Percentiles rank a stretch among this genome's conserved stretches.
phyloP scores from a whole-genome alignment of 2,797 vertebrate species.

The Melanotaenia pygmaea region DNA sequence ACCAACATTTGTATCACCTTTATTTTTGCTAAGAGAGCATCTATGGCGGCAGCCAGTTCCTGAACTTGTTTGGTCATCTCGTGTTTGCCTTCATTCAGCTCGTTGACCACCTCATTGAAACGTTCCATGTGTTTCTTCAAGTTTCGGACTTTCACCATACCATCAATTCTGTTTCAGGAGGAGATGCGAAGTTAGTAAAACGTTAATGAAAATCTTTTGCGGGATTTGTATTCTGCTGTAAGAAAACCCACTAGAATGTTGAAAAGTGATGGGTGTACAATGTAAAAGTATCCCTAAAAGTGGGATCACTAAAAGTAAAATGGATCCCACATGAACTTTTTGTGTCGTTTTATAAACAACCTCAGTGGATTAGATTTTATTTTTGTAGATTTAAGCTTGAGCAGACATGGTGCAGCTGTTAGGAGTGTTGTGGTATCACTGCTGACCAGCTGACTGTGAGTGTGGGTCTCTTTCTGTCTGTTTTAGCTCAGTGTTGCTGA shows the following conservation, averaged over 20 bases:
- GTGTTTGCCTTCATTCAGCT: conserved; percentile 94
- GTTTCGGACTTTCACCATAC: conserved; percentile 90
- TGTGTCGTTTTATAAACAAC: not conserved
- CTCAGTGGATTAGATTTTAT: not conserved
- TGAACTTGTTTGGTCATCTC: conserved; percentile 92
- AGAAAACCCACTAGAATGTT: too few relatives aligned
- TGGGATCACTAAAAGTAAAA: too few relatives aligned
- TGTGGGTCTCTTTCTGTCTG: not conserved
- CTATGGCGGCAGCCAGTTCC: conserved; percentile 89
- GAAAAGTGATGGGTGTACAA: not conserved
- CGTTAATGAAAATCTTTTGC: not conserved
- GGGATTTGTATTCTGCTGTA: not conserved
- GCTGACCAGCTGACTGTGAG: not conserved
- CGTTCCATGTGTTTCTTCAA: conserved; percentile 91
- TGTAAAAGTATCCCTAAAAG: not conserved
- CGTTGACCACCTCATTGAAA: conserved; percentile 92
- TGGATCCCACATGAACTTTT: not conserved
- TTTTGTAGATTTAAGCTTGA: not conserved
- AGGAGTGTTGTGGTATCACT: not conserved
- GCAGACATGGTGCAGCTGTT: not conserved
- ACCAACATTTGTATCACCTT: conserved; percentile 82
- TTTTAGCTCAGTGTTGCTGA: not conserved
- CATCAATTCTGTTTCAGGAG: conserved; percentile 85
- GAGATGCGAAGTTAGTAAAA: not conserved
- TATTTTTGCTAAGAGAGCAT: conserved; percentile 89